phyloP scores from a whole-genome alignment of 2,113 vertebrate species.

The Heterocephalus glaber region DNA sequence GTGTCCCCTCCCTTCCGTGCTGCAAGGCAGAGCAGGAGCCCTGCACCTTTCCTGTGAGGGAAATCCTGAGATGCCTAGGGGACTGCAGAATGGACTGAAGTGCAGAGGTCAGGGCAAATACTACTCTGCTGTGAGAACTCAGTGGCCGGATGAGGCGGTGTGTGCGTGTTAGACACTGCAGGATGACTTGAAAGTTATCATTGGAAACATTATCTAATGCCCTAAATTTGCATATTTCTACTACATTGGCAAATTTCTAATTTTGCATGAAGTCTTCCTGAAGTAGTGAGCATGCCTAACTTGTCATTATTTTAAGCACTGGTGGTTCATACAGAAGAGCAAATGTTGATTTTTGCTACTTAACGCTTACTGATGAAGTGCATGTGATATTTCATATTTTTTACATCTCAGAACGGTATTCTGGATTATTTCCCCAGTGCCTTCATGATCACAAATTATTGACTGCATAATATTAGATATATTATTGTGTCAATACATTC shows the following conservation, averaged over 20 bases:
- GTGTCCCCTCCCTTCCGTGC: neutral
- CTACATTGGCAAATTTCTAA: slow-evolving; percentile 51
- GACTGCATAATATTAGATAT: neutral
- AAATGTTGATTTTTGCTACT: slow-evolving; percentile 53
- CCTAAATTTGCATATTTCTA: slow-evolving; percentile 35
- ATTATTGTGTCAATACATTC: neutral
- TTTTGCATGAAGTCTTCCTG: slow-evolving; percentile 52
- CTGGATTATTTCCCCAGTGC: neutral
- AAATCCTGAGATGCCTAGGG: neutral
- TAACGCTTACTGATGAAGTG: slow-evolving; percentile 40
- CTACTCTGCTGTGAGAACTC: neutral
- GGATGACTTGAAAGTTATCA: slow-evolving; percentile 21
- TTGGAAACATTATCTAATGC: slow-evolving; percentile 39
- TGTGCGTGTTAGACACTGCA: slow-evolving; percentile 12
- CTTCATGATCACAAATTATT: neutral
- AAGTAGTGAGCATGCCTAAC: neutral
- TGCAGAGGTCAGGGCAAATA: neutral
- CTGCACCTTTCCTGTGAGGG: neutral
- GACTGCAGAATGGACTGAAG: neutral
- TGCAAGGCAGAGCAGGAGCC: neutral
- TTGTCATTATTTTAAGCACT: slow-evolving; percentile 56
- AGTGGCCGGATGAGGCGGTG: neutral
- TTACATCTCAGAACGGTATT: neutral
- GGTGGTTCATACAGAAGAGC: neutral
- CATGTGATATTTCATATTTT: neutral